These are phyloP conservation scores for Columbina picui DNA, from an alignment of 2,113 vertebrate species.

Conservation along the genomic window DNA sequence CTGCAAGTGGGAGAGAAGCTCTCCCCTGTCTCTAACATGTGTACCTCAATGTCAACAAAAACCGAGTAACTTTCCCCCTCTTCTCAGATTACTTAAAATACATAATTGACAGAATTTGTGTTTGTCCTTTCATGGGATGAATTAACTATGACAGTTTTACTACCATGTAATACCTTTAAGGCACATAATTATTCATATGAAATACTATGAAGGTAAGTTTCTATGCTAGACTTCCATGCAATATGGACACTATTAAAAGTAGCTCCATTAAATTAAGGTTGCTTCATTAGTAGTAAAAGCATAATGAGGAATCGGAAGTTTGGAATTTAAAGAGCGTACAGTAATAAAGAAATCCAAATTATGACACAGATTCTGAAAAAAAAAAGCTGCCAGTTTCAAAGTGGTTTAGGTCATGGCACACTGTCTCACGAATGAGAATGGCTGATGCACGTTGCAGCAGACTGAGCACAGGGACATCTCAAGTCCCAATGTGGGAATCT, in stretches of 20 bases:
- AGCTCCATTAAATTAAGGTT: background rate
- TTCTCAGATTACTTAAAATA: background rate
- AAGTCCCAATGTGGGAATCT: background rate
- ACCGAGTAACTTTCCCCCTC: background rate
- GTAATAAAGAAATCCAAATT: background rate
- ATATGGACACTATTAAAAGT: background rate
- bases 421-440: background rate
- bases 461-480: background rate
- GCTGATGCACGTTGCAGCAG: background rate
- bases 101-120: background rate
- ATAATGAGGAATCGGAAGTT: background rate
- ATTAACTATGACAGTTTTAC: slow-evolving; percentile 15
- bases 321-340: background rate
- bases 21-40: background rate
- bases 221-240: background rate
- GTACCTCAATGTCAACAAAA: background rate
- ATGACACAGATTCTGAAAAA: background rate
- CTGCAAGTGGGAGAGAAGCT: background rate
- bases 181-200: background rate
- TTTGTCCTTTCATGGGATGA: background rate
- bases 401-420: background rate
- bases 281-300: background rate
- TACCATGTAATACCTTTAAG: background rate
- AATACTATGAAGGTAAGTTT: background rate
- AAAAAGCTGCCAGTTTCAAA: background rate